Percentiles rank a stretch among this genome's conserved stretches.
These are phyloP conservation scores for Phyllotreta cruciferae DNA, from an alignment of 2,888 invertebrate species.

Conservation along the genomic window DNA sequence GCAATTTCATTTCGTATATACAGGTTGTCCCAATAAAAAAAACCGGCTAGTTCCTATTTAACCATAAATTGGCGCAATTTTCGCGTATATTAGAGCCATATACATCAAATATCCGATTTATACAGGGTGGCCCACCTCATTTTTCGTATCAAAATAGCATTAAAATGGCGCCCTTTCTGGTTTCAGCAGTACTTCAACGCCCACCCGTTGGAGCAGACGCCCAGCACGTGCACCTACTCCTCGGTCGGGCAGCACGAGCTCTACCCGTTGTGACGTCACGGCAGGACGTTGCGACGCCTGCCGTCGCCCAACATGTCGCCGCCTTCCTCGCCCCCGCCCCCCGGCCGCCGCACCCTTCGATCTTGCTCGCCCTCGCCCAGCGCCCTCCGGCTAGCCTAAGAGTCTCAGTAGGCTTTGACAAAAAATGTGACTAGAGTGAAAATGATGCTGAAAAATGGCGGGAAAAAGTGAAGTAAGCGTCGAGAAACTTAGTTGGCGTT, in stretches of 20 bases:
- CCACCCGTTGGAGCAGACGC: slow-evolving; percentile 56
- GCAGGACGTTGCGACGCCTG: slow-evolving; percentile 50
- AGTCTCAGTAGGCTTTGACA: no score
- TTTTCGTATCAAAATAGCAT: neutral
- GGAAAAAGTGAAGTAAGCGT: no score
- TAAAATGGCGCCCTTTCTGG: neutral
- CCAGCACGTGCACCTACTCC: slow-evolving; percentile 64
- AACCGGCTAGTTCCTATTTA: no score
- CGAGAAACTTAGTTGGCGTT: no score
- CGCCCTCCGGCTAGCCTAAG: no score
- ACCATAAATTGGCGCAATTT: no score
- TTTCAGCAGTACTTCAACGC: slow-evolving; percentile 61
- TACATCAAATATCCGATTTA: neutral
- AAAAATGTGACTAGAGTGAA: no score
- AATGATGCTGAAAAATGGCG: no score
- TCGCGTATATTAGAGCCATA: no score
- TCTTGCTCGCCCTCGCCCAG: slow-evolving; percentile 53
- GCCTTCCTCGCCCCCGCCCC: slow-evolving; percentile 48
- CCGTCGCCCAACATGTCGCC: slow-evolving; percentile 48
- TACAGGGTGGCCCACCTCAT: neutral
- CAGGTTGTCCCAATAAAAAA: no score
- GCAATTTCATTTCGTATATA: no score
- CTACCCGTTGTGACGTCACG: slow-evolving; percentile 73
- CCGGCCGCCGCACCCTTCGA: slow-evolving; percentile 50
- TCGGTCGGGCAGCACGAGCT: slow-evolving; percentile 72